Evolutionary conservation across 2,113 vertebrate genomes (phyloP).

Genomic region (Verasper variegatus): DNA sequence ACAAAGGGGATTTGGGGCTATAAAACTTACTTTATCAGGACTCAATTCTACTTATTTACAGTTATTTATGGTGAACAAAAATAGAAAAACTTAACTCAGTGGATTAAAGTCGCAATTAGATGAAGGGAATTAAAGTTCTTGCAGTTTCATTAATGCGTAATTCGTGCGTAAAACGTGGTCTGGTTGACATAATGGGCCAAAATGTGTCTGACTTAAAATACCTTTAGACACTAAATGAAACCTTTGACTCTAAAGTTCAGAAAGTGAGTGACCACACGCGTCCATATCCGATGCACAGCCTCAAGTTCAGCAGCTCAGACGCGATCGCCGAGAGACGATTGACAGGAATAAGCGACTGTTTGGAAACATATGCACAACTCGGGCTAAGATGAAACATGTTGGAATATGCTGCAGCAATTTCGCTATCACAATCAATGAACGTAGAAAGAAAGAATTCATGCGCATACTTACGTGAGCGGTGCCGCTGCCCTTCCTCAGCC

Average conservation of each 20-base stretch:
- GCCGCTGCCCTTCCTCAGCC: conserved; percentile 34
- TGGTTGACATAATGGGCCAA: background rate
- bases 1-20: too few species aligned
- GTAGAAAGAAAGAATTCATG: background rate
- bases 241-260: background rate
- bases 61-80: too few species aligned
- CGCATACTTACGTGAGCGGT: conserved; percentile 56
- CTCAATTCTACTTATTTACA: too few species aligned
- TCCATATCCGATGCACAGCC: background rate
- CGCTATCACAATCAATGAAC: background rate
- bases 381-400: too few species aligned
- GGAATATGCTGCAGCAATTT: background rate
- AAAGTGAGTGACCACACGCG: background rate
- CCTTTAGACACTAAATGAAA: background rate
- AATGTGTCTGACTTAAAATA: background rate
- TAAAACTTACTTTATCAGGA: too few species aligned
- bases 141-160: conserved; percentile 7
- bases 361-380: background rate
- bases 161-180: conserved; percentile 30
- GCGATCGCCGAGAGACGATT: background rate
- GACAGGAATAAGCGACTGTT: background rate
- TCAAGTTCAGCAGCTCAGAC: background rate
- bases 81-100: too few species aligned
- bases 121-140: background rate
- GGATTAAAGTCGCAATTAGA: background rate